Base-by-base conservation (phyloP, 2,888 invertebrate genomes). In the Caenorhabditis zanzibari region DNA sequence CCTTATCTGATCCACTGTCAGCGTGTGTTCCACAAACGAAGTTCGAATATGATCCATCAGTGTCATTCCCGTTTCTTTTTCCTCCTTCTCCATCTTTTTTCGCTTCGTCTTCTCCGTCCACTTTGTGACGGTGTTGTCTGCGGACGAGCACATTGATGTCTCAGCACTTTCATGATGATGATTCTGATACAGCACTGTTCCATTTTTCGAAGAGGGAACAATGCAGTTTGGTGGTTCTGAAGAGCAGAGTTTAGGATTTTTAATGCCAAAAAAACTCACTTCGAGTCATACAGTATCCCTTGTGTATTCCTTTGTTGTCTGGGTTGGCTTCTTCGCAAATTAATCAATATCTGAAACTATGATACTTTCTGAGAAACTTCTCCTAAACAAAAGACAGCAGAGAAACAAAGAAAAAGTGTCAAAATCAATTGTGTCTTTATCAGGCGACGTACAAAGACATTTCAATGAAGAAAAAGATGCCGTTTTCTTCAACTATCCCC, bases 1-100 rank as follows among this genome's bases (percentile, higher is more conserved):
- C 38, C 26, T 77, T 19, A 88, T 64, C 72, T 87, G 82, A 16
- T 89, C 88, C 9, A 91, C 74, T 7, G 88, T 85, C 41, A 91
- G 63, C 32, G 89, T 88, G 74, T 91, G 91, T 68, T 91, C 91
- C 0, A 91, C 91, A 75, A 88, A 92, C 22, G 88, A 86, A 56
- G 82, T 85, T 10, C 35, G 35, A 5, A 77, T 56, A 10, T 69
- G 61, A 44, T 79, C 71, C 4, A 52, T 38, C 5, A 71, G 63
- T 12, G 59, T 54, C 80, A 80, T 66, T 47, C 80, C 82, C 26
- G 89, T 79, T 4, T 77, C 85, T 52, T 82, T 61, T 64, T 71
- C 49, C 54, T 35, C 80, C 52, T 63, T 61, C 44, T 71, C 58
- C 22, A 22, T 66, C 44, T 26, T 61, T 38, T 64, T 56, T 26